phyloP scores from a whole-genome alignment of 2,888 invertebrate species.

The Eucera pruinosa region DNA sequence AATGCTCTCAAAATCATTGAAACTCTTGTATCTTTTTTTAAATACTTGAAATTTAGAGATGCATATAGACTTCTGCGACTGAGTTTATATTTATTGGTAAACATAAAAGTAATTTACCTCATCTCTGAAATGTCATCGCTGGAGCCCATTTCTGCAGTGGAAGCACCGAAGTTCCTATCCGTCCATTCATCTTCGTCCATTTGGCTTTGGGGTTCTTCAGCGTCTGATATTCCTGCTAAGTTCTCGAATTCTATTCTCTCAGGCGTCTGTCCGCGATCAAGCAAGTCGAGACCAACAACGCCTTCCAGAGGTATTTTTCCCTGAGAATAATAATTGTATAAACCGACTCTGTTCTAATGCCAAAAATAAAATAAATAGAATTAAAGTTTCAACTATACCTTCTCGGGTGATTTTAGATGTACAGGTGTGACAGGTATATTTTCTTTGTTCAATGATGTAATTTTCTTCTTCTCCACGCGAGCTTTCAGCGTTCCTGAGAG shows the following conservation, averaged over 20 bases:
- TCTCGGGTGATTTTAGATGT: constrained; percentile 84
- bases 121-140: constrained; percentile 87
- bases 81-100: neutral
- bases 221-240: constrained; percentile 88
- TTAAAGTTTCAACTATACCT: constrained; percentile 74
- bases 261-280: constrained; percentile 88
- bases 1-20: too few species aligned
- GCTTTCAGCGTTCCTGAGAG: constrained; percentile 86
- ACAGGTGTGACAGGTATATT: constrained; percentile 80
- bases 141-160: constrained; percentile 89
- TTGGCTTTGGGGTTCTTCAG: constrained; percentile 89
- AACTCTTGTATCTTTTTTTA: too few species aligned
- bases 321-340: constrained; percentile 64
- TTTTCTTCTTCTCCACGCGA: constrained; percentile 79
- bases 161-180: constrained; percentile 94
- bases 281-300: constrained; percentile 85
- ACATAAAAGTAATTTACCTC: constrained; percentile 80
- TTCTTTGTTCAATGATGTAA: constrained; percentile 80
- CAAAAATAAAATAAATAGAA: neutral
- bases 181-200: constrained; percentile 99
- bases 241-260: constrained; percentile 93
- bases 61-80: too few species aligned
- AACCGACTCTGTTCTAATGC: too few species aligned
- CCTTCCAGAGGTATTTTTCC: constrained; percentile 82
- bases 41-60: too few species aligned